A percentile compares a stretch with the other conserved stretches of the same genome.
phyloP scores from a whole-genome alignment of 2,888 invertebrate genomes.

The Schizotus pectinicornis region DNA sequence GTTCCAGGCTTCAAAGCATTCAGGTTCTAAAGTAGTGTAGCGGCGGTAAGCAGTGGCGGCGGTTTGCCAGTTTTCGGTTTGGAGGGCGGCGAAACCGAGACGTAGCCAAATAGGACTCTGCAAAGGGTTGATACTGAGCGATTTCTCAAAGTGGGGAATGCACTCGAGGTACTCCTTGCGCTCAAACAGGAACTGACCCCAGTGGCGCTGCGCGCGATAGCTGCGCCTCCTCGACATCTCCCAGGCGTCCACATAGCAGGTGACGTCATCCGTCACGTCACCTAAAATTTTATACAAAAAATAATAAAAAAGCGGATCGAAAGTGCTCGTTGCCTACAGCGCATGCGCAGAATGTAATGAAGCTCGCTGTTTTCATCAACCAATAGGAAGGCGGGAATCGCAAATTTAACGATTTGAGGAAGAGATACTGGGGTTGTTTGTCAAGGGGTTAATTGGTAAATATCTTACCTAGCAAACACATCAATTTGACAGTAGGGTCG shows the following conservation, averaged over 20 bases:
- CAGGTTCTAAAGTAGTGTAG: conserved; percentile 85
- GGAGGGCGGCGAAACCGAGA: conserved; percentile 84
- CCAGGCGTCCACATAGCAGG: conserved; percentile 91
- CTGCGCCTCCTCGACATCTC: conserved; percentile 81
- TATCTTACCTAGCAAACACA: conserved; percentile 78
- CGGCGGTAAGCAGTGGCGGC: conserved; percentile 86
- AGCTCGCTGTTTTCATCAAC: conserved; percentile 3
- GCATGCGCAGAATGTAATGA: neutral
- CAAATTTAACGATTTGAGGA: too few relatives aligned
- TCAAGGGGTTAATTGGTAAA: conserved; percentile 1
- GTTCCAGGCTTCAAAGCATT: conserved; percentile 97
- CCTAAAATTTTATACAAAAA: conserved; percentile 67
- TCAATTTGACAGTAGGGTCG: conserved; percentile 82
- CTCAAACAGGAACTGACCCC: conserved; percentile 81
- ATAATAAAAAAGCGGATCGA: neutral
- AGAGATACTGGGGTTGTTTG: too few relatives aligned
- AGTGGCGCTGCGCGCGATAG: conserved; percentile 85
- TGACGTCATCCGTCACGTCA: conserved; percentile 75
- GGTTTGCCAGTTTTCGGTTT: conserved; percentile 78
- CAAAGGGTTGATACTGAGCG: conserved; percentile 84
- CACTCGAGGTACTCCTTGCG: conserved; percentile 79
- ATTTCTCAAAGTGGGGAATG: conserved; percentile 80
- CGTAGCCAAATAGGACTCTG: conserved; percentile 88
- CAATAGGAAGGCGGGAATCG: neutral
- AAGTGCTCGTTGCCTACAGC: too few relatives aligned